These are phyloP conservation scores for Microplitis manilae DNA, from an alignment of 2,888 invertebrate species.

Conservation along the genomic window DNA sequence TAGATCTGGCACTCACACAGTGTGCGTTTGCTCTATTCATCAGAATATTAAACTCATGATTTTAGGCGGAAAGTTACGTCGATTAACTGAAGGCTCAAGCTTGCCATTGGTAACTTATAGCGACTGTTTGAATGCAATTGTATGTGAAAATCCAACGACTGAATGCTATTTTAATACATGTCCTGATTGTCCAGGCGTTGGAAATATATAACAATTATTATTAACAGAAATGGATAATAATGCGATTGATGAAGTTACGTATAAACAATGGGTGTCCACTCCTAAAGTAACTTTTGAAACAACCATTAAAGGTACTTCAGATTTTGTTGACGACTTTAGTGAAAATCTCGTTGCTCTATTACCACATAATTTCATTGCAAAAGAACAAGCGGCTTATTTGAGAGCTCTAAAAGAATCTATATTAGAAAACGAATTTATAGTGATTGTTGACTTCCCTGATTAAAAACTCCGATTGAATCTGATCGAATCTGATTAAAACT, in stretches of 20 bases:
- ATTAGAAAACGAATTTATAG: conserved; percentile 35
- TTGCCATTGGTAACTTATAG: too few relatives aligned
- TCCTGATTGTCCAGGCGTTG: conserved; percentile 37
- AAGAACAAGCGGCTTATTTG: conserved; percentile 40
- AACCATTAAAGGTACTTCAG: conserved; percentile 27
- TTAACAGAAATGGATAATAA: conserved; percentile 36
- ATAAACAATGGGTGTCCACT: conserved; percentile 42
- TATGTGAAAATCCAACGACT: conserved; percentile 31
- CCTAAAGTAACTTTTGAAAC: conserved; percentile 38
- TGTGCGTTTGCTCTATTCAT: conserved; percentile 37
- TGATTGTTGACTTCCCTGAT: conserved; percentile 50
- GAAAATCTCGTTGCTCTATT: conserved; percentile 36
- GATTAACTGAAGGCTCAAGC: too few relatives aligned
- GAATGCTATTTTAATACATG: conserved; percentile 19
- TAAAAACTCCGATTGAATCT: too few relatives aligned
- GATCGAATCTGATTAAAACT: too few relatives aligned
- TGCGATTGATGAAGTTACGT: conserved; percentile 36
- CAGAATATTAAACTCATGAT: conserved; percentile 31
- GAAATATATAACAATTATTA: conserved; percentile 18
- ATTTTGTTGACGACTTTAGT: conserved; percentile 42
- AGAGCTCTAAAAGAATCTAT: conserved; percentile 30
- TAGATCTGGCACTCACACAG: conserved; percentile 34
- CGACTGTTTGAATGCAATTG: conserved; percentile 9
- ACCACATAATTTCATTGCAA: conserved; percentile 38
- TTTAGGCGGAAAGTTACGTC: too few relatives aligned